Percentiles rank a stretch among this genome's conserved stretches.
Conservation (phyloP, 1,140 invertebrate species). For the Pantala flavescens region DNA sequence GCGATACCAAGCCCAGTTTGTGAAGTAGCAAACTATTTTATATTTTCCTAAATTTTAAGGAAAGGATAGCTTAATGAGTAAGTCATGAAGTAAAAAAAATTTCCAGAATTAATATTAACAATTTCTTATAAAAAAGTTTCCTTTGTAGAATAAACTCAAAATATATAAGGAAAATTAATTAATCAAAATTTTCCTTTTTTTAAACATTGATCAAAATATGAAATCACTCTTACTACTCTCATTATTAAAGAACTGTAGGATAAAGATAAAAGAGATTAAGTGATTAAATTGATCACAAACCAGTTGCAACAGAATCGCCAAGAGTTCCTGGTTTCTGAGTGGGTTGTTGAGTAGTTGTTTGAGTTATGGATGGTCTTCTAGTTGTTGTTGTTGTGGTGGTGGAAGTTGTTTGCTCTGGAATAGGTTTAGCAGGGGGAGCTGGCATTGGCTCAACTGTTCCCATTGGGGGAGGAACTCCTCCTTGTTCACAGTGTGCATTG, state of each 20-base stretch:
- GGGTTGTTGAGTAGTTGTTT: slow-evolving; percentile 27
- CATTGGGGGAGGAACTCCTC: slow-evolving; percentile 14
- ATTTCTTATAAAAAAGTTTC: too few relatives aligned
- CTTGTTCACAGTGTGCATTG: slow-evolving; percentile 49
- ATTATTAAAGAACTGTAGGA: too few relatives aligned
- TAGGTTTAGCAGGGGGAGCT: slow-evolving; percentile 16
- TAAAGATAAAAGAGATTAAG: too few relatives aligned
- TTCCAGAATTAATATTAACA: too few relatives aligned
- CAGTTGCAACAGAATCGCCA: background rate
- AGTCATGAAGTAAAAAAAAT: too few relatives aligned
- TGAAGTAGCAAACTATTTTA: slow-evolving; percentile 78
- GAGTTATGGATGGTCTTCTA: slow-evolving; percentile 28
- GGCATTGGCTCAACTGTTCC: slow-evolving; percentile 12
- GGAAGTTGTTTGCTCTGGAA: slow-evolving; percentile 14
- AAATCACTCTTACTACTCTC: too few relatives aligned
- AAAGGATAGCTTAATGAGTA: background rate
- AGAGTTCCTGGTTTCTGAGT: slow-evolving; percentile 24
- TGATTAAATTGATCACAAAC: background rate
- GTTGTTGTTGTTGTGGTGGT: slow-evolving; percentile 29
- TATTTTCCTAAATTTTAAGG: slow-evolving; percentile 24
- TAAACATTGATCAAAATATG: too few relatives aligned
- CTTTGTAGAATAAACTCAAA: too few relatives aligned
- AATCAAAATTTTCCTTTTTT: too few relatives aligned
- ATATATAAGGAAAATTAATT: too few relatives aligned
- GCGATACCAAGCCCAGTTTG: slow-evolving; percentile 91